Percentiles rank a stretch among this genome's conserved stretches.
phyloP scores from a whole-genome alignment of 2,113 vertebrate genomes.

The Orientallactaga bullata region DNA sequence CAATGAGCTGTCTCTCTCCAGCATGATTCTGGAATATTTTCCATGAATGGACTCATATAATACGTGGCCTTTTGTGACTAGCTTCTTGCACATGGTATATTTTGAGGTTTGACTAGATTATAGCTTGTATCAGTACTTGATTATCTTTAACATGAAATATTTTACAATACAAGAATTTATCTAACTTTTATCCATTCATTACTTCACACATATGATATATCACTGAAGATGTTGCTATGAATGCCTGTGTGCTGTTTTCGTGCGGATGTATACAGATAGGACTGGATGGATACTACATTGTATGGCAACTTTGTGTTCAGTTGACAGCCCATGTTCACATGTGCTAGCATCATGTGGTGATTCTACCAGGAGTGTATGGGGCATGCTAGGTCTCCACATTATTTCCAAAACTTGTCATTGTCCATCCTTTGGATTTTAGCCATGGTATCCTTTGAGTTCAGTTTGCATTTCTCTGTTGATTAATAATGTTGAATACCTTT shows the following conservation, averaged over 20 bases:
- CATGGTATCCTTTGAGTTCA: neutral
- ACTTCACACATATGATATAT: neutral
- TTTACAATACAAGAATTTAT: neutral
- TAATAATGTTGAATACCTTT: conserved; percentile 5
- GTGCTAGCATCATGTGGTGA: neutral
- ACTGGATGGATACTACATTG: neutral
- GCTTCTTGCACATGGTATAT: neutral
- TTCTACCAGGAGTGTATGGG: neutral
- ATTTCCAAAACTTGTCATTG: neutral
- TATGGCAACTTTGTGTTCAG: neutral
- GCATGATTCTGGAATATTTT: neutral
- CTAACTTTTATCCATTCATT: neutral
- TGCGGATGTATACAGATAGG: neutral
- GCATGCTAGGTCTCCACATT: neutral
- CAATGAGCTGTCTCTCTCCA: neutral
- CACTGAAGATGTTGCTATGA: neutral
- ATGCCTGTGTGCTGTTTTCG: neutral
- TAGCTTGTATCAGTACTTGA: neutral
- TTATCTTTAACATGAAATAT: neutral
- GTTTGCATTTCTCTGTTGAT: conserved; percentile 14
- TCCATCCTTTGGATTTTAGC: neutral
- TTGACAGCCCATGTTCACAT: neutral
- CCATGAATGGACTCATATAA: neutral
- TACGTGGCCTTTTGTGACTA: neutral
- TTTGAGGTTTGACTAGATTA: neutral